phyloP scores from a whole-genome alignment of 2,888 invertebrate species.

The Metallyticus violacea region DNA sequence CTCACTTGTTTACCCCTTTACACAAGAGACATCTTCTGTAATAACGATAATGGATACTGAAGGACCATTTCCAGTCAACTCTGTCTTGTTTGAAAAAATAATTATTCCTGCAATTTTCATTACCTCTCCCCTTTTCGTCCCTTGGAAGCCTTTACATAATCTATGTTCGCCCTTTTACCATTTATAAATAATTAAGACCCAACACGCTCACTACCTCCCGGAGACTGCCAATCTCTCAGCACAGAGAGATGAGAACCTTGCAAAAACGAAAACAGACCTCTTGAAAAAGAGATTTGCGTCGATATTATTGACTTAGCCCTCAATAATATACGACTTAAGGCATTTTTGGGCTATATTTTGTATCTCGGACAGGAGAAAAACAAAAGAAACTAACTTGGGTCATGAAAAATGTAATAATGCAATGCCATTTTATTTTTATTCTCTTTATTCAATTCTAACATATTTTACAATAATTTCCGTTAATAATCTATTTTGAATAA shows the following conservation, averaged over 20 bases:
- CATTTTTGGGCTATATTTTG: too few species aligned
- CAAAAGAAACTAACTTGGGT: too few species aligned
- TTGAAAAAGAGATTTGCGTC: neutral
- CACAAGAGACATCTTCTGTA: neutral
- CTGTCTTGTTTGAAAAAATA: neutral
- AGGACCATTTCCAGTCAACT: neutral
- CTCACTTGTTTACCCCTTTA: neutral
- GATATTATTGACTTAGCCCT: too few species aligned
- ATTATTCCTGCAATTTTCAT: neutral
- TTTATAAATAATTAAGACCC: constrained; percentile 4
- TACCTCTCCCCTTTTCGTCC: neutral
- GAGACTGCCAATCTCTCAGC: neutral
- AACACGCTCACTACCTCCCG: neutral
- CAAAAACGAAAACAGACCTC: neutral
- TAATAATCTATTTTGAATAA: too few species aligned
- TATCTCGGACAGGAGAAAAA: too few species aligned
- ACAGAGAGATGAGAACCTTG: neutral
- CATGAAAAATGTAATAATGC: too few species aligned
- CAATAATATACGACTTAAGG: too few species aligned
- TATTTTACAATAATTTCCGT: too few species aligned
- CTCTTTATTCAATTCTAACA: too few species aligned
- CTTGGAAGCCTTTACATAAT: neutral
- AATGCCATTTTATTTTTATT: too few species aligned
- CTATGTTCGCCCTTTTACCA: constrained; percentile 3
- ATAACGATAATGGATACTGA: neutral